Evolutionary conservation across 2,888 invertebrate species (phyloP), one percentile per base, ranked within the genome.

Genomic region (Epinotia ramella): DNA sequence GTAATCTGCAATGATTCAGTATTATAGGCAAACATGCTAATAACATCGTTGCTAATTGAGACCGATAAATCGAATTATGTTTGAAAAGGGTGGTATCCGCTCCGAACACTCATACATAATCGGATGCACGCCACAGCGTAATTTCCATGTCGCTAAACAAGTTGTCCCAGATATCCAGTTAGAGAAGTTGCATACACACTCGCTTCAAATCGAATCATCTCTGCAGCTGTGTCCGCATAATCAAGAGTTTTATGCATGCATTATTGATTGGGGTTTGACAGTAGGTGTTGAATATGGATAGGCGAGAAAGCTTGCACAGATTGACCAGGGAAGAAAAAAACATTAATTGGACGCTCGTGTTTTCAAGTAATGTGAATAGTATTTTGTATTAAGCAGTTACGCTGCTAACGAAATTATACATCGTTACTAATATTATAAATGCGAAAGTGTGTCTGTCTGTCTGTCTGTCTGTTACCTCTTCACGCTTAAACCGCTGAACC

Each of bases 241-340:
- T 69, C 59, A n/a, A 57, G 12, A 69, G 59, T 69, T 69, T 69
- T 69, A 59, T 69, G 68, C 59, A 69, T 69, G 59, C 69, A 60
- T 59, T 44, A 69, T 60, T 60, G 60, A 69, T 69, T 46, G 59
- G 59, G 46, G 44, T 24, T 57, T 33, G 40, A 67, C 20, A 20
- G 24, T 49, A 24, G 12, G 20, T 16, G 44, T 44, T 44, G 24
- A 60, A 60, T 68, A 44, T 24, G 59, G 44, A 69, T 18, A 53
- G 49, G 16, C 5, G 67, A 5, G 33, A 13, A 6, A 18, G 18
- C 2, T 9, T n/a, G 33, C 20, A 3, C 49, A 1, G 44, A 64
- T 44, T 44, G 13, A 44, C 63, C 44, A 63, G 40, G 16, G 16
- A 49, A 6, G 49, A 49, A 49, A 16, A 49, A 49, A 7, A 3